Evolutionary conservation across 2,113 vertebrate species (phyloP).

Genomic region (Dasypus novemcinctus): DNA sequence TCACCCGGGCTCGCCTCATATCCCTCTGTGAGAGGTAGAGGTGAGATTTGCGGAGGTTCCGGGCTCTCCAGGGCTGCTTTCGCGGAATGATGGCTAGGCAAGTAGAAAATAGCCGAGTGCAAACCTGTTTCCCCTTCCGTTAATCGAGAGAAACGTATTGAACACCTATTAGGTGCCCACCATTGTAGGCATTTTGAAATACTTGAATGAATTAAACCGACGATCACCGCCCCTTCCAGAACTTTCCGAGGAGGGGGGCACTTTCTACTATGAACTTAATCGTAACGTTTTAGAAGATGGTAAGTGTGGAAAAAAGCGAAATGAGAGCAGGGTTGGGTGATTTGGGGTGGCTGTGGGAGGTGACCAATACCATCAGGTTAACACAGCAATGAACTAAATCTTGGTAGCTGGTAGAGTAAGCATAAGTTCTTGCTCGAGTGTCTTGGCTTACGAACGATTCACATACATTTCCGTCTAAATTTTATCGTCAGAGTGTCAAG

Average conservation of each 20-base stretch:
- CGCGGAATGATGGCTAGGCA: background rate
- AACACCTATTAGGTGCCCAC: background rate
- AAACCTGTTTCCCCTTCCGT: background rate
- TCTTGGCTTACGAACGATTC: background rate
- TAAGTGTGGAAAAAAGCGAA: background rate
- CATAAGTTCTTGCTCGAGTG: background rate
- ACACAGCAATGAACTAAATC: background rate
- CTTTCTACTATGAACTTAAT: background rate
- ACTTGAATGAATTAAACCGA: background rate
- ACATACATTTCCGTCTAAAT: background rate
- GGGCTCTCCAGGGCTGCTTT: background rate
- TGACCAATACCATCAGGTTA: no score
- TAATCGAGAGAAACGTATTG: background rate
- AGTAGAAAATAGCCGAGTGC: background rate
- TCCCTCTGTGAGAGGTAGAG: accelerated
- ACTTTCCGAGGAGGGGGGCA: background rate
- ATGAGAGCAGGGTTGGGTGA: background rate
- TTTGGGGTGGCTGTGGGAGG: background rate
- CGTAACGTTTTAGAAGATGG: background rate
- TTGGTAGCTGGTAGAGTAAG: background rate
- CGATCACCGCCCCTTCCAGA: background rate
- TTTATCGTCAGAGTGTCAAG: background rate
- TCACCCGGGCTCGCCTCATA: background rate
- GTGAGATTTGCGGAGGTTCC: background rate
- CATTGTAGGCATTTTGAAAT: background rate